Evolutionary conservation across 2,888 invertebrate species (phyloP).

Genomic region (Tupiocoris notatus): DNA sequence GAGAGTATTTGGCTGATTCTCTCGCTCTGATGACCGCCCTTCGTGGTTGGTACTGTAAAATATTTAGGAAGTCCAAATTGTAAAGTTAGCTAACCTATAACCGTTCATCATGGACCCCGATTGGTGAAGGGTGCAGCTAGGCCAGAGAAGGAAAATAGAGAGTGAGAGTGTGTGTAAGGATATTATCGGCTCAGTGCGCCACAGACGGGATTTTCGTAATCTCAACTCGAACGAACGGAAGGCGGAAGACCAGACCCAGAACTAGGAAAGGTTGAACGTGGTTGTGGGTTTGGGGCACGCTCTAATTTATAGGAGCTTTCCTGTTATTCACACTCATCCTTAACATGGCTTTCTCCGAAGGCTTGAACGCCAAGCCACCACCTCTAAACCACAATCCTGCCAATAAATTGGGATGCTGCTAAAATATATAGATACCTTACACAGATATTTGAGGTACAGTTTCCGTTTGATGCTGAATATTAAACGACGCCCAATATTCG

Average conservation of each 20-base stretch:
- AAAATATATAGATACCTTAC: neutral
- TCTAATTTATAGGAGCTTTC: neutral
- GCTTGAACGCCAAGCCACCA: neutral
- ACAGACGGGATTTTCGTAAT: neutral
- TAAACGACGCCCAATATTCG: too few species aligned
- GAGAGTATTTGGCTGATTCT: too few species aligned
- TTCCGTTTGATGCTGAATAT: too few species aligned
- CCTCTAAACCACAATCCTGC: neutral
- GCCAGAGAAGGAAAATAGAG: neutral
- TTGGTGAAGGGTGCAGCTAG: neutral
- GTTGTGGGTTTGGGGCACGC: neutral
- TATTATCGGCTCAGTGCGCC: neutral
- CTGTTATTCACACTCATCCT: neutral
- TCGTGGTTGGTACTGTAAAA: too few species aligned
- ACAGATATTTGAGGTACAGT: too few species aligned
- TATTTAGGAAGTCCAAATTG: neutral
- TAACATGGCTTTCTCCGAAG: neutral
- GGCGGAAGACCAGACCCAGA: neutral
- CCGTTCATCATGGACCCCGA: neutral
- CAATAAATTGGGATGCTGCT: neutral
- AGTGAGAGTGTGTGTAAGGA: neutral
- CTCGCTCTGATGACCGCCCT: too few species aligned
- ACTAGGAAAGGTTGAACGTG: neutral
- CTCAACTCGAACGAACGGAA: neutral
- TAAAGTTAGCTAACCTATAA: neutral